Evolutionary conservation across 2,797 vertebrate genomes (phyloP).

Genomic region (Syngnathus acus): DNA sequence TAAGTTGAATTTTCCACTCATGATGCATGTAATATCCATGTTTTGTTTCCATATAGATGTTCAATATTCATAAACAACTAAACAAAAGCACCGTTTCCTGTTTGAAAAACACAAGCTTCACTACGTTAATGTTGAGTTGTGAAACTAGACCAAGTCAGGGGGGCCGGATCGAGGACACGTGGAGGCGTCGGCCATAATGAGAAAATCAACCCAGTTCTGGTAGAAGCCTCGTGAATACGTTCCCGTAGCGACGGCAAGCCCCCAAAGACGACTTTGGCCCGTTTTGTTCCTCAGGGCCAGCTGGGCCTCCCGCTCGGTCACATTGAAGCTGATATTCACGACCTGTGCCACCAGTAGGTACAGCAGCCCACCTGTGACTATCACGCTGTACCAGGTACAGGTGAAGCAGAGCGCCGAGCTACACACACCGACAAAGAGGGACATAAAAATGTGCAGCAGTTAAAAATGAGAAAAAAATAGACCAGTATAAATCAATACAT

Average conservation of each 20-base stretch:
- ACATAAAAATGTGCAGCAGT: background rate
- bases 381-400: slow-evolving; percentile 91
- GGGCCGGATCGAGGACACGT: slow-evolving; percentile 26
- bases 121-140: background rate
- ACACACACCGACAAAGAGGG: slow-evolving; percentile 14
- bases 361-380: slow-evolving; percentile 81
- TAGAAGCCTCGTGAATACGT: slow-evolving; percentile 79
- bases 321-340: slow-evolving; percentile 91
- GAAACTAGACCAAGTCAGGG: slow-evolving; percentile 64
- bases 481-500: no score
- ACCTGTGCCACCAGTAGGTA: slow-evolving; percentile 85
- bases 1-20: background rate
- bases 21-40: background rate
- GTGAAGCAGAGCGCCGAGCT: slow-evolving; percentile 92
- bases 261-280: slow-evolving; percentile 75
- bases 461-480: background rate
- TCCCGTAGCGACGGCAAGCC: slow-evolving; percentile 81
- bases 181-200: slow-evolving; percentile 67
- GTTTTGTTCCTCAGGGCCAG: slow-evolving; percentile 82
- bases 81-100: background rate
- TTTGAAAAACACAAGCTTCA: background rate
- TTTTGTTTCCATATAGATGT: background rate
- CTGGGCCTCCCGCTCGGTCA: slow-evolving; percentile 89
- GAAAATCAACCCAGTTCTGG: slow-evolving; percentile 88
- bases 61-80: background rate